Evolutionary conservation across 2,888 invertebrate genomes (phyloP).

Genomic region (Drosophila neonasuta): DNA sequence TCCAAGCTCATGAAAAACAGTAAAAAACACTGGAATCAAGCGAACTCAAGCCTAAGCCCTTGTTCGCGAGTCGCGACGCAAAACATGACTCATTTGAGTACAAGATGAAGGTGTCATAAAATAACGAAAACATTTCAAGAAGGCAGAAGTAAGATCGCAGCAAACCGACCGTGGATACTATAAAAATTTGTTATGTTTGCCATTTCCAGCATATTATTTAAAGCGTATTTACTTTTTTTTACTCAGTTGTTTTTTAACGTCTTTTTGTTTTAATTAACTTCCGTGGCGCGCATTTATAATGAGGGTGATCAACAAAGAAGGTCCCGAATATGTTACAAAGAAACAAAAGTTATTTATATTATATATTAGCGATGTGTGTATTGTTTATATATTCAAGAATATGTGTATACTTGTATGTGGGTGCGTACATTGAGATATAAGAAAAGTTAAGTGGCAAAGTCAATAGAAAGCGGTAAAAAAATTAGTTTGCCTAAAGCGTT

Average conservation of each 20-base stretch:
- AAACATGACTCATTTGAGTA: conserved; percentile 33
- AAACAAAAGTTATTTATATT: neutral
- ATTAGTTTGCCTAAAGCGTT: conserved; percentile 38
- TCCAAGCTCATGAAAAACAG: neutral
- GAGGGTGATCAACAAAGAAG: conserved; percentile 45
- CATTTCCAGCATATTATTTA: conserved; percentile 45
- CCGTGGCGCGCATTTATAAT: conserved; percentile 66
- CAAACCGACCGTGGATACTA: conserved; percentile 42
- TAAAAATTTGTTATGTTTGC: conserved; percentile 55
- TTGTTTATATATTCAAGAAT: neutral
- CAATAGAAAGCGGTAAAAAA: conserved; percentile 57
- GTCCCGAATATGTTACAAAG: conserved; percentile 31
- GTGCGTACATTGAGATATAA: conserved; percentile 19
- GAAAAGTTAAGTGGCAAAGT: conserved; percentile 31
- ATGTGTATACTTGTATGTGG: conserved; percentile 10
- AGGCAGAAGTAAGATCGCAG: conserved; percentile 21
- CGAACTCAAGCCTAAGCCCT: conserved; percentile 20
- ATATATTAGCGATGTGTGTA: neutral
- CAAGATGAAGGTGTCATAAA: conserved; percentile 36
- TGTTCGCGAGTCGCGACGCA: conserved; percentile 14
- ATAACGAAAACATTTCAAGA: conserved; percentile 27
- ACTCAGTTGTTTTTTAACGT: conserved; percentile 49
- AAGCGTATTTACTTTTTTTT: conserved; percentile 35
- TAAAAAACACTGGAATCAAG: conserved; percentile 3
- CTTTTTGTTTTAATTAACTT: conserved; percentile 64